phyloP scores from a whole-genome alignment of 2,797 vertebrate species.

The Lagodon rhomboides region DNA sequence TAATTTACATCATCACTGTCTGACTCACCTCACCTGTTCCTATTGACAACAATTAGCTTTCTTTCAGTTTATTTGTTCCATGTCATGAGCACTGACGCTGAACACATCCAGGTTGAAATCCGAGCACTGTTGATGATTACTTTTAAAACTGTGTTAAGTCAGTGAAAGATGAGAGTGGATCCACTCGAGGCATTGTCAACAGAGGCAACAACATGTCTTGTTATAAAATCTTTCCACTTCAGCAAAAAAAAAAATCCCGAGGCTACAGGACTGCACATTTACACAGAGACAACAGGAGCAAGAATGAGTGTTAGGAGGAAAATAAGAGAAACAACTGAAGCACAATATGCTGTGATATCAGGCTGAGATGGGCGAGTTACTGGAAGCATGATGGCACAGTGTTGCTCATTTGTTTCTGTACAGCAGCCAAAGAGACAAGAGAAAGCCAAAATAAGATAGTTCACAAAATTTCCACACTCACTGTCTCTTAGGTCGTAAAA shows the following conservation, averaged over 20 bases:
- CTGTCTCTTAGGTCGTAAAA: not conserved
- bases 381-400: not conserved
- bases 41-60: slow-evolving; percentile 37
- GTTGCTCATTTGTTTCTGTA: not conserved
- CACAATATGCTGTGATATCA: not conserved
- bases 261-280: not conserved
- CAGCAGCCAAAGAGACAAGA: not conserved
- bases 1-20: slow-evolving; percentile 15
- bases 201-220: not conserved
- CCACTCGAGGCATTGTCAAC: not conserved
- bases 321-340: not conserved
- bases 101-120: slow-evolving; percentile 14
- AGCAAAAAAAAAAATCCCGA: not conserved
- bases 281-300: not conserved
- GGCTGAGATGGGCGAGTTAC: not conserved
- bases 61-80: slow-evolving; percentile 33
- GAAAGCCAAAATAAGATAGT: not conserved
- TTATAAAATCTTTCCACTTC: not conserved
- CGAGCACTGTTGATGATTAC: slow-evolving; percentile 8
- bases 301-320: not conserved
- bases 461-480: not conserved
- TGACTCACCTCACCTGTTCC: slow-evolving; percentile 9
- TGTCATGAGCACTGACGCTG: slow-evolving; percentile 27
- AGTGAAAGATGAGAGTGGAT: not conserved
- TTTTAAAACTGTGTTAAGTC: not conserved